Evolutionary conservation across 2,113 vertebrate species (phyloP).

Genomic region (Rostratula benghalensis): DNA sequence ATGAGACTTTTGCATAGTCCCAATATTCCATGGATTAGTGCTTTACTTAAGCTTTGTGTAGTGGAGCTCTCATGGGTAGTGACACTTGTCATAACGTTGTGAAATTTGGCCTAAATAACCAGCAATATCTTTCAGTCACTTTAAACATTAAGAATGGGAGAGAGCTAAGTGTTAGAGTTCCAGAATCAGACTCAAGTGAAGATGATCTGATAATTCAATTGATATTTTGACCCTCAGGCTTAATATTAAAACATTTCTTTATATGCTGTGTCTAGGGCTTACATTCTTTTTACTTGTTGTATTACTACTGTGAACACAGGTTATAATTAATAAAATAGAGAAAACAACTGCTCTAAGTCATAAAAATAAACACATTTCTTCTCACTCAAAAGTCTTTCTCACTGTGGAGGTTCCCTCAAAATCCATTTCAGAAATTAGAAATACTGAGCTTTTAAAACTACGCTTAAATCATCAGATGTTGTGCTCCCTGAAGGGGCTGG

Average conservation of each 20-base stretch:
- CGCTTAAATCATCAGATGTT: background rate
- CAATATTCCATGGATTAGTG: background rate
- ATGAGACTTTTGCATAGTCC: background rate
- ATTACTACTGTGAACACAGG: background rate
- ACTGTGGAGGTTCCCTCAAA: background rate
- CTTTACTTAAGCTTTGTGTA: background rate
- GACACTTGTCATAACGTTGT: background rate
- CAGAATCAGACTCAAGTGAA: background rate
- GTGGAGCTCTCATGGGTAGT: background rate
- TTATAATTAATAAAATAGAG: background rate
- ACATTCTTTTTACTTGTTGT: background rate
- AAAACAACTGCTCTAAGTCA: background rate
- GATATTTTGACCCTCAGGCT: background rate
- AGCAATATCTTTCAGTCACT: background rate
- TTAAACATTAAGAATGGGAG: background rate
- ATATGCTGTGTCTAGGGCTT: background rate
- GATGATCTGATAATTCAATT: background rate
- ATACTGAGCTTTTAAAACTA: background rate
- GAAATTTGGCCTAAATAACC: background rate
- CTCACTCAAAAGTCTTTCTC: background rate
- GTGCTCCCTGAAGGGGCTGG: background rate
- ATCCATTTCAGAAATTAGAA: background rate
- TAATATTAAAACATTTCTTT: background rate
- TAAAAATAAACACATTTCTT: background rate
- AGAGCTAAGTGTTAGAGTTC: background rate